A percentile compares a stretch with the other conserved stretches of the same genome.
phyloP scores from a whole-genome alignment of 2,888 invertebrate species.

The Dendrolimus houi region DNA sequence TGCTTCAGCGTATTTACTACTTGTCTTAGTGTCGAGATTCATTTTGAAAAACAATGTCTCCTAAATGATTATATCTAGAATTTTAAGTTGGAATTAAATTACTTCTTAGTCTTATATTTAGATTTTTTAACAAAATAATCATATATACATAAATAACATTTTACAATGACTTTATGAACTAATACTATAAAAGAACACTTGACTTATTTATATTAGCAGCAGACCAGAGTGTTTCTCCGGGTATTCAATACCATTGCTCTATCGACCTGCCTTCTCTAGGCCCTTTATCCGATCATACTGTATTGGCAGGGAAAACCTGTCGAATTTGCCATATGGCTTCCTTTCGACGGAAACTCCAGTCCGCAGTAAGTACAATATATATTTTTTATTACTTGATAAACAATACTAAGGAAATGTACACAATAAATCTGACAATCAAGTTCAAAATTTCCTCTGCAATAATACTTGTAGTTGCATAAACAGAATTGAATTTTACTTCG shows the following conservation, averaged over 20 bases:
- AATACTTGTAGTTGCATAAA: not conserved
- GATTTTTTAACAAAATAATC: too few relatives aligned
- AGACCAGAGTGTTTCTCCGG: conserved; percentile 24
- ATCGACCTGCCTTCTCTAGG: conserved; percentile 39
- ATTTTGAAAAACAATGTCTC: too few relatives aligned
- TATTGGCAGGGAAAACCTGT: conserved; percentile 30
- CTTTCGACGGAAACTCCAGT: conserved; percentile 33
- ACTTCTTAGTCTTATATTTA: too few relatives aligned
- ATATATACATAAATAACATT: too few relatives aligned
- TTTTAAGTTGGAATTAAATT: too few relatives aligned
- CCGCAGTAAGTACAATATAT: conserved; percentile 37
- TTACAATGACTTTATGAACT: too few relatives aligned
- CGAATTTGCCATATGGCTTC: conserved; percentile 47
- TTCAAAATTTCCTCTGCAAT: not conserved
- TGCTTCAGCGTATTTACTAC: too few relatives aligned
- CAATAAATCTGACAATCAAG: not conserved
- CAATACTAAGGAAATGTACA: not conserved
- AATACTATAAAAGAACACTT: too few relatives aligned
- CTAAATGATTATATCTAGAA: too few relatives aligned
- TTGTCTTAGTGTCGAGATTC: too few relatives aligned
- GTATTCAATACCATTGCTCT: conserved; percentile 29
- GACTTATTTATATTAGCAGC: conserved; percentile 1
- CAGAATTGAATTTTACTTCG: not conserved
- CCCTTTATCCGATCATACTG: conserved; percentile 31
- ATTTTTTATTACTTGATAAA: not conserved